Conservation (phyloP, 2,888 invertebrate species). For the Galerucella nymphaeae region DNA sequence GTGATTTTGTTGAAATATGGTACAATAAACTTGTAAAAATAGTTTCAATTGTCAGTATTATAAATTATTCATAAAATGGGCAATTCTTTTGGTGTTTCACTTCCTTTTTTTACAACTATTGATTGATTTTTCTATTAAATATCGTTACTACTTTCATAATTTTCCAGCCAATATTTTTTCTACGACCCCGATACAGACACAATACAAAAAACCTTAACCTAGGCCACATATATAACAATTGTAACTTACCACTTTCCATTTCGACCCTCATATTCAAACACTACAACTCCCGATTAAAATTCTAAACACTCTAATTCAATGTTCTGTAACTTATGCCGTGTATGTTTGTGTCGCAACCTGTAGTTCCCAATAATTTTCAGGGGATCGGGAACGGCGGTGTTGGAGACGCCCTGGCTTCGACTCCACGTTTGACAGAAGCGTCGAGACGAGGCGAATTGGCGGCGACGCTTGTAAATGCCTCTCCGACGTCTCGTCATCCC, state of each 20-base stretch:
- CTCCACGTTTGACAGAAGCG: slow-evolving; percentile 62
- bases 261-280: slow-evolving; percentile 32
- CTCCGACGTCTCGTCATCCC: slow-evolving; percentile 19
- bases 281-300: background rate
- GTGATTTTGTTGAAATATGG: no score
- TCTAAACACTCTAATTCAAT: background rate
- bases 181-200: background rate
- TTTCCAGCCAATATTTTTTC: no score
- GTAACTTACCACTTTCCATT: slow-evolving; percentile 40
- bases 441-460: slow-evolving; percentile 49
- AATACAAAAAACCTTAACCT: slow-evolving; percentile 29
- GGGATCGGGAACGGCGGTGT: slow-evolving; percentile 58
- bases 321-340: background rate
- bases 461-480: slow-evolving; percentile 21
- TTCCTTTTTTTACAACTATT: no score
- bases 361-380: slow-evolving; percentile 48
- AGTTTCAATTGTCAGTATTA: no score
- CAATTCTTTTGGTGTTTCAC: no score
- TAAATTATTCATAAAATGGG: no score
- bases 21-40: no score
- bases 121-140: no score
- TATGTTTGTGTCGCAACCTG: slow-evolving; percentile 10
- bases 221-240: slow-evolving; percentile 17
- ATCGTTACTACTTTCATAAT: no score
- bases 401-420: slow-evolving; percentile 64